phyloP scores from a whole-genome alignment of 2,113 vertebrate species.

The Corvus moneduloides region DNA sequence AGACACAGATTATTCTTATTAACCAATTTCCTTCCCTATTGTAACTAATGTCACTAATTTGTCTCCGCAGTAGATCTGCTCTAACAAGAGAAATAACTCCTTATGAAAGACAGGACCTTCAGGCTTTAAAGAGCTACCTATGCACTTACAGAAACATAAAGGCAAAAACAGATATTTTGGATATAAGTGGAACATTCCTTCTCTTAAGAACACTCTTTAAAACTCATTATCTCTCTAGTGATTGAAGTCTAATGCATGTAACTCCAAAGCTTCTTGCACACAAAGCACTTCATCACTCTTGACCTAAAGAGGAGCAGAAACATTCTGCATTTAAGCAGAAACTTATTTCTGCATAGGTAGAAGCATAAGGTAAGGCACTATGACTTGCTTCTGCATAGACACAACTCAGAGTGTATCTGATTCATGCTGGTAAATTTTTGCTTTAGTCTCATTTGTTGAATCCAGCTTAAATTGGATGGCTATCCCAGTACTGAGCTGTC shows the following conservation, averaged over 20 bases:
- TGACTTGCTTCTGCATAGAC: not conserved
- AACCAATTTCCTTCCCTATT: not conserved
- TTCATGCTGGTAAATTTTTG: not conserved
- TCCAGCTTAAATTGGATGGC: not conserved
- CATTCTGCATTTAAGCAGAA: not conserved
- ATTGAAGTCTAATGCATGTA: not conserved
- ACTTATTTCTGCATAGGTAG: not conserved
- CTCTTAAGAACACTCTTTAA: not conserved
- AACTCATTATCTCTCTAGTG: not conserved
- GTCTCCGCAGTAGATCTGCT: not conserved
- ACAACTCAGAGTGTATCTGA: not conserved
- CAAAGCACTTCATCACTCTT: not conserved
- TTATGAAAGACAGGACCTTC: not conserved
- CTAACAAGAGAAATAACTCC: not conserved
- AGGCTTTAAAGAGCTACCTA: not conserved
- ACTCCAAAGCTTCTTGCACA: not conserved
- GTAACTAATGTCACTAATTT: not conserved
- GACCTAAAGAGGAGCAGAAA: not conserved
- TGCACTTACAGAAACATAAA: not conserved
- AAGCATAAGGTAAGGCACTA: not conserved
- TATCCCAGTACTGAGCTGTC: slow-evolving; percentile 39
- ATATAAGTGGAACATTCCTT: not conserved
- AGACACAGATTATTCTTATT: not conserved
- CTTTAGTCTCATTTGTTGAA: not conserved
- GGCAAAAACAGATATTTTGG: not conserved